A percentile compares a stretch with the other conserved stretches of the same genome.
phyloP scores from a whole-genome alignment of 1,140 invertebrate genomes.

The Zaprionus capensis region DNA sequence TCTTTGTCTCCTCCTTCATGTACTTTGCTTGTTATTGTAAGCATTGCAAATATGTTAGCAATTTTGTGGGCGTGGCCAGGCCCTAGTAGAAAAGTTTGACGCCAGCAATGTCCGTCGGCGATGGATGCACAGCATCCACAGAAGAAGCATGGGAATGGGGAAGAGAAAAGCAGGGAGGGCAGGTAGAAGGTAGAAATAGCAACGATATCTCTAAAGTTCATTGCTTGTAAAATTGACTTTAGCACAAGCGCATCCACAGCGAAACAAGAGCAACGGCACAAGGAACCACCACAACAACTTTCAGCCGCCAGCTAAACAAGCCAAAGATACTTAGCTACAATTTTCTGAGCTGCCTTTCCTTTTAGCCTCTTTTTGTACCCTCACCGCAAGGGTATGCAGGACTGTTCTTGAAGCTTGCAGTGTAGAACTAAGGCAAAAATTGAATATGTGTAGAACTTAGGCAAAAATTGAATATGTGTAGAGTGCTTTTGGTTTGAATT shows the following conservation, averaged over 20 bases:
- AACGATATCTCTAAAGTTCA: slow-evolving; percentile 71
- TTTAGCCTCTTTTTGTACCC: slow-evolving; percentile 33
- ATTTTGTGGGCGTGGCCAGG: slow-evolving; percentile 72
- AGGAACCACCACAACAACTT: slow-evolving; percentile 29
- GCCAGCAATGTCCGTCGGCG: slow-evolving; percentile 55
- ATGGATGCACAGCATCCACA: slow-evolving; percentile 35
- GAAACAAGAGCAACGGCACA: slow-evolving; percentile 15
- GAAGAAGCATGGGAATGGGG: not conserved
- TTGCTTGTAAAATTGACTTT: slow-evolving; percentile 81
- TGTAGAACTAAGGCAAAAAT: not conserved
- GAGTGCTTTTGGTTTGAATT: not conserved
- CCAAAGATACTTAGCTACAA: slow-evolving; percentile 74
- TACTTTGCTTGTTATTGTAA: slow-evolving; percentile 35
- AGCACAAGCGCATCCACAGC: slow-evolving; percentile 49
- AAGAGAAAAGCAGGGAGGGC: not conserved
- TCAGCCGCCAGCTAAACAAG: slow-evolving; percentile 72
- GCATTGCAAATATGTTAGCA: slow-evolving; percentile 65
- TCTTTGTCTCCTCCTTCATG: not conserved
- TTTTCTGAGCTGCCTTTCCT: slow-evolving; percentile 53
- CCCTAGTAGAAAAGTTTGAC: slow-evolving; percentile 73
- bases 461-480: not conserved
- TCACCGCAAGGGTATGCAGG: not conserved
- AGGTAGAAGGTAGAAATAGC: slow-evolving; percentile 29
- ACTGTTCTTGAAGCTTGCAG: not conserved
- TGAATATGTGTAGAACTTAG: not conserved